These are phyloP conservation scores for Phrynocephalus vlangalii DNA, from an alignment of 2,797 vertebrate species.

Conservation along the genomic window DNA sequence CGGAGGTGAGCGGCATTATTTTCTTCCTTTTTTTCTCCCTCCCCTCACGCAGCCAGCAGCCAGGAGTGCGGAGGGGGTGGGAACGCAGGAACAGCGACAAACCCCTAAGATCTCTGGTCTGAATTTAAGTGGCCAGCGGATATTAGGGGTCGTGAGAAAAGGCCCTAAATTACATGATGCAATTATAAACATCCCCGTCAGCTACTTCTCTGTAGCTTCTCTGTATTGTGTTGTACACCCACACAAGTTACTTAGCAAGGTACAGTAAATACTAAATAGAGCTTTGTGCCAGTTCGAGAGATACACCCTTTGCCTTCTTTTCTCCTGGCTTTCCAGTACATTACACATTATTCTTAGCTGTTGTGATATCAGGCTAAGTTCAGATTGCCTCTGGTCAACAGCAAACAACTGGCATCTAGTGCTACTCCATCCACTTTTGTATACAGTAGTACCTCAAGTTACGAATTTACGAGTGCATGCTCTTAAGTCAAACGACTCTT, in stretches of 20 bases:
- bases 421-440: background rate
- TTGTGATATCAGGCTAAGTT: slow-evolving; percentile 12
- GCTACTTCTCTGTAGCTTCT: background rate
- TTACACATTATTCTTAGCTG: background rate
- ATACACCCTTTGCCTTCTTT: background rate
- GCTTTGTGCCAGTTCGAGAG: background rate
- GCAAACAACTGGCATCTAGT: background rate
- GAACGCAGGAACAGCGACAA: too few species aligned
- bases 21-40: too few species aligned
- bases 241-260: background rate
- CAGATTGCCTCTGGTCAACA: slow-evolving; percentile 17
- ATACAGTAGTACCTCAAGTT: too few species aligned
- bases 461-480: too few species aligned
- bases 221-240: slow-evolving; percentile 3
- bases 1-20: too few species aligned
- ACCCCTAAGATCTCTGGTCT: too few species aligned
- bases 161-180: slow-evolving; percentile 18
- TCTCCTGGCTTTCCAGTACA: slow-evolving; percentile 8
- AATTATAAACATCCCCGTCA: background rate
- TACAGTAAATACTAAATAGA: slow-evolving; percentile 1
- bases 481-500: too few species aligned
- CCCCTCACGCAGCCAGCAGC: too few species aligned
- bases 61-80: too few species aligned
- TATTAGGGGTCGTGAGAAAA: too few species aligned
- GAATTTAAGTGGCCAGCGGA: too few species aligned